These are phyloP conservation scores for Cylindroiulus punctatus DNA, from an alignment of 2,888 invertebrate genomes.

Conservation along the genomic window DNA sequence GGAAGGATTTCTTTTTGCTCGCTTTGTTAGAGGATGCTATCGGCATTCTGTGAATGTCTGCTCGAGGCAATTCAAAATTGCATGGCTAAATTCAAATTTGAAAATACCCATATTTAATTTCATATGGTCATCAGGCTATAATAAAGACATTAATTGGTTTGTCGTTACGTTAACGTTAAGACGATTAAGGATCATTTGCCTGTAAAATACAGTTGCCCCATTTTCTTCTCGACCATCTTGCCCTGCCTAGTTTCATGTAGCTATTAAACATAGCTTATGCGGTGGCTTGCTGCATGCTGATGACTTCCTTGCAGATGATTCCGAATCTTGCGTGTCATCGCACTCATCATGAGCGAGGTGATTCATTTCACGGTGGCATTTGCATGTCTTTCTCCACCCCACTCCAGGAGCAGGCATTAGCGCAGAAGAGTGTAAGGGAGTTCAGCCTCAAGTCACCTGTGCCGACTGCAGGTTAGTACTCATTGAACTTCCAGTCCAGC, in stretches of 20 bases:
- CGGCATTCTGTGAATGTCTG: not conserved
- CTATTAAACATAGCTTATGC: not conserved
- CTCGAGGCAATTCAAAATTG: not conserved
- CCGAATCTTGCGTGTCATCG: conserved; percentile 23
- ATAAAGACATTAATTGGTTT: not conserved
- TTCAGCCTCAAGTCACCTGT: conserved; percentile 74
- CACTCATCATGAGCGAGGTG: conserved; percentile 12
- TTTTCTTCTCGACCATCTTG: not conserved
- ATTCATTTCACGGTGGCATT: conserved; percentile 40
- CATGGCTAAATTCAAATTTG: not conserved
- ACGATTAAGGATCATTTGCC: not conserved
- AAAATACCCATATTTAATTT: not conserved
- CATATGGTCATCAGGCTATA: not conserved
- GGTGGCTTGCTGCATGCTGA: conserved; percentile 51
- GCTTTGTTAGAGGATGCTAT: not conserved
- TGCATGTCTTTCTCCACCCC: conserved; percentile 43
- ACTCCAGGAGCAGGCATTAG: conserved; percentile 71
- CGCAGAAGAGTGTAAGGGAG: conserved; percentile 75
- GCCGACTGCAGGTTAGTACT: conserved; percentile 66
- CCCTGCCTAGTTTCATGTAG: not conserved
- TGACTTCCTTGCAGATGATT: conserved; percentile 48
- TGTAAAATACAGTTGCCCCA: not conserved
- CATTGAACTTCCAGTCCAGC: not conserved
- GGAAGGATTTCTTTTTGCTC: not conserved
- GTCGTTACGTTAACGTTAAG: not conserved